Evolutionary conservation across 2,888 invertebrate species (phyloP).

Genomic region (Limnephilus lunatus): DNA sequence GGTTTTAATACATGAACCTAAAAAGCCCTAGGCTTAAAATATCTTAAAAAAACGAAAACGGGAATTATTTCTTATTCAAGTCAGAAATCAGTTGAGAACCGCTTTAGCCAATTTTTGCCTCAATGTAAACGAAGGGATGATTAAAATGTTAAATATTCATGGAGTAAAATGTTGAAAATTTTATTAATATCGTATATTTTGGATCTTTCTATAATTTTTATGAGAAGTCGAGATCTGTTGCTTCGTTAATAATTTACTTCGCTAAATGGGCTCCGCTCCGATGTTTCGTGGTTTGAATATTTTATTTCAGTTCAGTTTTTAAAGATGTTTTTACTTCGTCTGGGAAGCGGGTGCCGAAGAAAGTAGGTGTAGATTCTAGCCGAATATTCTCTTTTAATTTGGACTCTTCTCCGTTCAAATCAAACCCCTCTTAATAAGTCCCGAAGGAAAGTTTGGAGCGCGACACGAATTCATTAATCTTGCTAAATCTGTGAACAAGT

Average conservation of each 20-base stretch:
- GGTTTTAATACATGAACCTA: background rate
- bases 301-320: slow-evolving; percentile 37
- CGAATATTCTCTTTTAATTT: slow-evolving; percentile 32
- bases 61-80: background rate
- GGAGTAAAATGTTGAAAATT: slow-evolving; percentile 9
- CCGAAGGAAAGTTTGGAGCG: background rate
- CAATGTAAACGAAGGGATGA: slow-evolving; percentile 18
- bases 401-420: background rate
- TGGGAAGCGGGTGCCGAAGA: background rate
- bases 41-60: background rate
- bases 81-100: background rate
- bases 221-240: slow-evolving; percentile 35
- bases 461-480: slow-evolving; percentile 27
- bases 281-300: slow-evolving; percentile 41
- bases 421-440: slow-evolving; percentile 19
- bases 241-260: slow-evolving; percentile 53
- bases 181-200: slow-evolving; percentile 5
- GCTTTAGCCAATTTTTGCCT: background rate
- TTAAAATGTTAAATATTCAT: slow-evolving; percentile 30
- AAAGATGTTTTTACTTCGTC: background rate
- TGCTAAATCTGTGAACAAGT: background rate
- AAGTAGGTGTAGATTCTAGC: background rate
- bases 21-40: background rate
- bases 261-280: slow-evolving; percentile 39
- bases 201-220: slow-evolving; percentile 8